phyloP scores from a whole-genome alignment of 64 coral and sea anemone species.

The Pocillopora verrucosa region DNA sequence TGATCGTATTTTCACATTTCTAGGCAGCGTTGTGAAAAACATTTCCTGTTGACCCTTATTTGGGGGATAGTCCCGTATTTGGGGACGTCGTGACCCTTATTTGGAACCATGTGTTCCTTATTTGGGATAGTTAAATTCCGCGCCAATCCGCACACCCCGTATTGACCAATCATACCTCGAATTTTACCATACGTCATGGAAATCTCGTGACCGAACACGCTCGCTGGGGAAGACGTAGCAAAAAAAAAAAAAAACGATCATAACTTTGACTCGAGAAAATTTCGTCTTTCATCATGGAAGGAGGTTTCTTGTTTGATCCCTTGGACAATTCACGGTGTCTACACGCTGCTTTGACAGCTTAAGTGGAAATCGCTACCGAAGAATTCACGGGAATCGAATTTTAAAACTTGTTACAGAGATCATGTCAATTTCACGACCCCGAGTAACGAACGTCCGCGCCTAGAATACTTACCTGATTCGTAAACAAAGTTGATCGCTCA shows the following conservation, averaged over 20 bases:
- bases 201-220: conserved; percentile 1
- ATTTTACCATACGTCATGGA: neutral
- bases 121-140: conserved; percentile 32
- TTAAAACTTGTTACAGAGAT: neutral
- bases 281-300: too few species aligned
- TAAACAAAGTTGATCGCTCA: neutral
- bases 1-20: too few species aligned
- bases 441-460: neutral
- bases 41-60: conserved; percentile 6
- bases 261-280: too few species aligned
- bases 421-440: neutral
- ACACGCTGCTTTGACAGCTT: neutral
- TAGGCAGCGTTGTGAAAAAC: too few species aligned
- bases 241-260: too few species aligned
- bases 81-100: conserved; percentile 25
- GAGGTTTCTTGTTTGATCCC: neutral
- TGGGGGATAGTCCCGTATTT: conserved; percentile 30
- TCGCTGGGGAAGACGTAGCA: too few species aligned
- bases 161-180: conserved; percentile 14
- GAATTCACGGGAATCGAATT: neutral
- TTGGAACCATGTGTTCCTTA: conserved; percentile 38
- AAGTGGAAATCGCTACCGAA: neutral
- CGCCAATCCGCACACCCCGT: neutral
- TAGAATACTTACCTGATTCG: neutral
- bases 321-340: neutral